A percentile compares a stretch with the other conserved stretches of the same genome.
phyloP scores from a whole-genome alignment of 2,888 invertebrate genomes.

The Leucophenga maculata region DNA sequence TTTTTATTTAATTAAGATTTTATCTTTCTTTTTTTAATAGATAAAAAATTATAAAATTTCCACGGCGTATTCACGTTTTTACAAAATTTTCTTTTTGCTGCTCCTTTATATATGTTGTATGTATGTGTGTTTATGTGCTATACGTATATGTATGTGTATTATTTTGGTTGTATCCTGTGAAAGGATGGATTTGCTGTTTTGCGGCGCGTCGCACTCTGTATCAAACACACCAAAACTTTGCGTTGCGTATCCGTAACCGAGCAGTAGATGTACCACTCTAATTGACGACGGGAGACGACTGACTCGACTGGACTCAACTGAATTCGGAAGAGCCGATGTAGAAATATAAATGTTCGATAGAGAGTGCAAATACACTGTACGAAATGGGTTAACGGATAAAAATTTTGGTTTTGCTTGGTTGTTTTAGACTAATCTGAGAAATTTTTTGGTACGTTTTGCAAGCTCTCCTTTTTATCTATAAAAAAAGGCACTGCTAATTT shows the following conservation, averaged over 20 bases:
- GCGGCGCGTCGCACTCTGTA: conserved; percentile 48
- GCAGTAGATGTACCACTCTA: conserved; percentile 52
- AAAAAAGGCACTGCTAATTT: too few species aligned
- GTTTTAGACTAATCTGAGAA: too few species aligned
- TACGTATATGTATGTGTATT: conserved; percentile 51
- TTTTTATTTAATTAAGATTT: conserved; percentile 29
- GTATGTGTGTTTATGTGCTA: conserved; percentile 26
- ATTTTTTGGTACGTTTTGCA: too few species aligned
- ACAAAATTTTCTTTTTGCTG: conserved; percentile 13
- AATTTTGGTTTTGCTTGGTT: too few species aligned
- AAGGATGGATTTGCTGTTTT: conserved; percentile 49
- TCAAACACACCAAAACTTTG: conserved; percentile 47
- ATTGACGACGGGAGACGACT: conserved; percentile 69
- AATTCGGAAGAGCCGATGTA: too few species aligned
- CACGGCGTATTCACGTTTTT: not conserved
- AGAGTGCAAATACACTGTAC: not conserved
- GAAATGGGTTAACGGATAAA: too few species aligned
- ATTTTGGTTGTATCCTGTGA: conserved; percentile 64
- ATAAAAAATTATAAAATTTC: not conserved
- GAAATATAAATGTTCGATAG: too few species aligned
- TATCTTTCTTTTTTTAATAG: conserved; percentile 18
- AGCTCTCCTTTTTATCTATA: too few species aligned
- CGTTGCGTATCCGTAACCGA: conserved; percentile 31
- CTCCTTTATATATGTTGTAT: conserved; percentile 28
- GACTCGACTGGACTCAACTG: conserved; percentile 34